Base-by-base conservation (phyloP, 1,140 invertebrate genomes). In the Ooceraea biroi region DNA sequence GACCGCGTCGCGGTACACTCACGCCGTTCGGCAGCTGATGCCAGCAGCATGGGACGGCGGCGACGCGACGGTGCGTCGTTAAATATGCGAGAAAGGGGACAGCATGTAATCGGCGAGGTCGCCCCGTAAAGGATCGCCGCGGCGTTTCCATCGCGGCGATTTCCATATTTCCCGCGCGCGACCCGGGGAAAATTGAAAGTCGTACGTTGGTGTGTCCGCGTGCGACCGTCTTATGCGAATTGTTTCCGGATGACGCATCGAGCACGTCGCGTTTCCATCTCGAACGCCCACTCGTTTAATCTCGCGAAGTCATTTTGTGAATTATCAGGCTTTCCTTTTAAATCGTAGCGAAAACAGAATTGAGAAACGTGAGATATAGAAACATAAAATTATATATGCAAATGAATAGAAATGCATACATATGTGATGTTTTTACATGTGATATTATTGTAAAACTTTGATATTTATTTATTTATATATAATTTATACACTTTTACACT, bases 21-120 rank as follows among this genome's bases (percentile, higher is more conserved):
- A 90, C 78, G 86, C 63, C 78, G 74, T 88, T 89, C 86, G 88
- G 88, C 87, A 83, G 63, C 55, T 74, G 82, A 90, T 87, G 89
- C 85, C 88, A 87, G 78, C 80, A 76, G 57, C 73, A 63, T 27
- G 48, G 73, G 74, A 60, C 69, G 85, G 11, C 71, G 71, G 36
- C 72, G 76, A 48, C 48, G 71, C 73, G 66, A 85, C 68, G 61
- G 11, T n/a, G 30, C 69, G 58, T 71, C 69, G 76, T 71, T 77
- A 84, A 36, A 52, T 52, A 76, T 63, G 65, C 65, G 83, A 27
- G 63, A 84, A 69, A 78, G 41, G 55, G 65, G 83, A 82, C 52
- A 57, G 65, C 69, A n/a, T n/a, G n/a, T n/a, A 80, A 80, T 80
- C 76, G 65, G n/a, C 50, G 50, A 55, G 65, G 52, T 68, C 58